Evolutionary conservation across 2,797 vertebrate species (phyloP).

Genomic region (Masticophis lateralis): DNA sequence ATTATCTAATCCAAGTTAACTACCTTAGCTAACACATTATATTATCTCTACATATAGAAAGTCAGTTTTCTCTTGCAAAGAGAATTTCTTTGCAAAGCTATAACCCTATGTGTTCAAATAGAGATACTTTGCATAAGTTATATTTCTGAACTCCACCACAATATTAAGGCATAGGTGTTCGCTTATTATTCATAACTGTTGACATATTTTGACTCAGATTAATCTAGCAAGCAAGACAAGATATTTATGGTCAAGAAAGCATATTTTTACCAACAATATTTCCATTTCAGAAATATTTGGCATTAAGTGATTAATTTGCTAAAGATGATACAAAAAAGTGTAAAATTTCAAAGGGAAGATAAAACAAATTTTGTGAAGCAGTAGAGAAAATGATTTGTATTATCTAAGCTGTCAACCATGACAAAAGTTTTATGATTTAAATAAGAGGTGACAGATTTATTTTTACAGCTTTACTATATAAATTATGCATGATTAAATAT

Average conservation of each 20-base stretch:
- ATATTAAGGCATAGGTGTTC: neutral
- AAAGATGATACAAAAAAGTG: neutral
- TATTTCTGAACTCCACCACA: neutral
- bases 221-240: neutral
- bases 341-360: neutral
- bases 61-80: neutral
- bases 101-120: neutral
- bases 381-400: neutral
- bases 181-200: neutral
- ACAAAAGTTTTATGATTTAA: constrained; percentile 15
- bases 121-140: neutral
- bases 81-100: neutral
- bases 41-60: neutral
- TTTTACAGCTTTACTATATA: constrained; percentile 12
- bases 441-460: neutral
- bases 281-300: neutral
- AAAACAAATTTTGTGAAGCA: neutral
- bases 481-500: constrained; percentile 34
- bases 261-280: neutral
- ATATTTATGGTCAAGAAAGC: neutral
- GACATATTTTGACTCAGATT: neutral
- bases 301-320: neutral
- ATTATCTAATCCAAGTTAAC: neutral
- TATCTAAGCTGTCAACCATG: constrained; percentile 15
- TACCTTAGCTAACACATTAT: neutral